Evolutionary conservation across 2,888 invertebrate species (phyloP).

Genomic region (Ptychoptera contaminata): DNA sequence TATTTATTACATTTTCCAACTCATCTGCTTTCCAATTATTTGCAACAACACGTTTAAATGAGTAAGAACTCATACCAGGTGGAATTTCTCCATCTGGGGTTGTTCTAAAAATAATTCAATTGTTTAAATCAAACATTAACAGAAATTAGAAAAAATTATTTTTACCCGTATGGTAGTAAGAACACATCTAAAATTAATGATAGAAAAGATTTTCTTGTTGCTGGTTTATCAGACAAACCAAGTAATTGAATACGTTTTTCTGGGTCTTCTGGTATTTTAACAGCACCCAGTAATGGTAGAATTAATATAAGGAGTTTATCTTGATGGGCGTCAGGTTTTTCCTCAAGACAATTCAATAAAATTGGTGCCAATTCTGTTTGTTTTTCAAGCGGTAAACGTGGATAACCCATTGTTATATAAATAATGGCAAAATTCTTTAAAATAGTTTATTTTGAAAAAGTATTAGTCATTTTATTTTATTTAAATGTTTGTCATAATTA

Average conservation of each 20-base stretch:
- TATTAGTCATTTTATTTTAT: background rate
- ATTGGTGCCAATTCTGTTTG: conserved; percentile 60
- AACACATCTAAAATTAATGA: conserved; percentile 69
- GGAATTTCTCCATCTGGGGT: conserved; percentile 37
- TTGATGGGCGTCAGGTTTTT: conserved; percentile 68
- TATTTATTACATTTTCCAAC: conserved; percentile 50
- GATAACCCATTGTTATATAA: conserved; percentile 84
- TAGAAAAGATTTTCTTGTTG: conserved; percentile 35
- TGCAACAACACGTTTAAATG: conserved; percentile 58
- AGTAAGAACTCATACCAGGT: conserved; percentile 58
- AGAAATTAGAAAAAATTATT: conserved; percentile 3
- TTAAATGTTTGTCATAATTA: conserved; percentile 41
- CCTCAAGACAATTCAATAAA: conserved; percentile 60
- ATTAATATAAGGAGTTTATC: conserved; percentile 68
- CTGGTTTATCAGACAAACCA: conserved; percentile 57
- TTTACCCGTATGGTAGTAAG: conserved; percentile 71
- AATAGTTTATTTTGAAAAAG: conserved; percentile 9
- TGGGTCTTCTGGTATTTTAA: conserved; percentile 44
- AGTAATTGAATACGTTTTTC: conserved; percentile 45
- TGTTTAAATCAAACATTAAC: background rate
- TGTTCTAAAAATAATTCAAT: conserved; percentile 9
- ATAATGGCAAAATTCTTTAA: conserved; percentile 84
- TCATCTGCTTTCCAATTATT: conserved; percentile 63
- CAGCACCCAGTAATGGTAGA: conserved; percentile 60
- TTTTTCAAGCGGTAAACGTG: conserved; percentile 56